Conservation (phyloP, 2,113 vertebrate species). For the Perca fluviatilis region DNA sequence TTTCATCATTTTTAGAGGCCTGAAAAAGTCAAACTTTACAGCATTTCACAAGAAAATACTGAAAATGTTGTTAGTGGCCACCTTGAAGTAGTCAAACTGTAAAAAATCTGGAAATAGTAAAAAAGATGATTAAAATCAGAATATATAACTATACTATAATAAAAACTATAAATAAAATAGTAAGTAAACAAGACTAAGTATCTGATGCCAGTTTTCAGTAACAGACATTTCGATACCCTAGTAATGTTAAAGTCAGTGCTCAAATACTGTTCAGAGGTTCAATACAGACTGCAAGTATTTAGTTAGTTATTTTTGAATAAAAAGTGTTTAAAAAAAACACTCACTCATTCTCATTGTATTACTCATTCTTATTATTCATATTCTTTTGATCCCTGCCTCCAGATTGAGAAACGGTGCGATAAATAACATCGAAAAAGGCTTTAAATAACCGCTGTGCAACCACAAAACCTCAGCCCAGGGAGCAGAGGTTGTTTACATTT, state of each 20-base stretch:
- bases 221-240: too few species aligned
- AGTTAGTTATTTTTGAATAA: background rate
- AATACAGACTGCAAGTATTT: background rate
- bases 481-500: conserved; percentile 56
- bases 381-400: background rate
- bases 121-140: background rate
- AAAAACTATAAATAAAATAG: too few species aligned
- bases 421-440: background rate
- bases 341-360: too few species aligned
- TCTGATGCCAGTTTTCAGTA: too few species aligned
- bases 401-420: background rate
- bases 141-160: background rate
- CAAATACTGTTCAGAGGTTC: background rate
- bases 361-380: background rate
- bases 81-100: background rate
- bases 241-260: too few species aligned
- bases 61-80: background rate
- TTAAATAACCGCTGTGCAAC: background rate
- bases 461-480: conserved; percentile 5
- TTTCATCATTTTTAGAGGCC: background rate
- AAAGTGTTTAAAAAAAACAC: background rate
- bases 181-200: too few species aligned
- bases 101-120: background rate
- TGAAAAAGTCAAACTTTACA: too few species aligned
- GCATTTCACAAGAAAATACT: background rate